Percentiles rank a stretch among this genome's conserved stretches.
Evolutionary conservation across 2,113 vertebrate genomes (phyloP).

Genomic region (Oceanites oceanicus): DNA sequence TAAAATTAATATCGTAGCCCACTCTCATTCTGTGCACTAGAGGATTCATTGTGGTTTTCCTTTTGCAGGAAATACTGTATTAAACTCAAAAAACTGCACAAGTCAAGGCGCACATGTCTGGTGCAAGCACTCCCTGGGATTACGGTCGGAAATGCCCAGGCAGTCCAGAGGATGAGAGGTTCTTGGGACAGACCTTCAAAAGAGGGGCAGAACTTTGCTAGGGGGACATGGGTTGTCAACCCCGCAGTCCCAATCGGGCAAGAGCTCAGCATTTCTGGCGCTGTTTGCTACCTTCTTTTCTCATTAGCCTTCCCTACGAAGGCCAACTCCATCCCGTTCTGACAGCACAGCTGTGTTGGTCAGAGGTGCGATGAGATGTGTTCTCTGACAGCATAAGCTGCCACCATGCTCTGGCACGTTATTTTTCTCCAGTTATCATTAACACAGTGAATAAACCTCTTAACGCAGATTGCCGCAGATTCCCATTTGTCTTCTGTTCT

Average conservation of each 20-base stretch:
- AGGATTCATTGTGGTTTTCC: not conserved
- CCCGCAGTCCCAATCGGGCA: accelerated
- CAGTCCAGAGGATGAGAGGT: not conserved
- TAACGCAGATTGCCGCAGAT: not conserved
- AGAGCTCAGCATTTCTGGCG: not conserved
- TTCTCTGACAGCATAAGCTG: conserved; percentile 42
- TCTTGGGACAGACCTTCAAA: not conserved
- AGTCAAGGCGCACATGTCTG: accelerated
- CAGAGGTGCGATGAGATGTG: conserved; percentile 40
- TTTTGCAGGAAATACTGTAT: not conserved
- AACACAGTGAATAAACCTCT: conserved; percentile 41
- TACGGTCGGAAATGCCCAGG: not conserved
- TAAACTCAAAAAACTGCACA: not conserved
- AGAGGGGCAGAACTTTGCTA: not conserved
- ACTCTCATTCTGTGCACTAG: not conserved
- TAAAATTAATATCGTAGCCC: not conserved
- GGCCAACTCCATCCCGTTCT: not conserved
- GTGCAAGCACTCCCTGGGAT: accelerated
- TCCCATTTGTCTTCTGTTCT: conserved; percentile 45
- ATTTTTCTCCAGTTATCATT: conserved; percentile 45
- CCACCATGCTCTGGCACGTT: conserved; percentile 24
- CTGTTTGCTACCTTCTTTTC: not conserved
- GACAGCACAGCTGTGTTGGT: conserved; percentile 47
- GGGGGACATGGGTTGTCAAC: not conserved
- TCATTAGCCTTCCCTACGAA: not conserved